phyloP scores from a whole-genome alignment of 2,797 vertebrate species.

The Sarcophilus harrisii region DNA sequence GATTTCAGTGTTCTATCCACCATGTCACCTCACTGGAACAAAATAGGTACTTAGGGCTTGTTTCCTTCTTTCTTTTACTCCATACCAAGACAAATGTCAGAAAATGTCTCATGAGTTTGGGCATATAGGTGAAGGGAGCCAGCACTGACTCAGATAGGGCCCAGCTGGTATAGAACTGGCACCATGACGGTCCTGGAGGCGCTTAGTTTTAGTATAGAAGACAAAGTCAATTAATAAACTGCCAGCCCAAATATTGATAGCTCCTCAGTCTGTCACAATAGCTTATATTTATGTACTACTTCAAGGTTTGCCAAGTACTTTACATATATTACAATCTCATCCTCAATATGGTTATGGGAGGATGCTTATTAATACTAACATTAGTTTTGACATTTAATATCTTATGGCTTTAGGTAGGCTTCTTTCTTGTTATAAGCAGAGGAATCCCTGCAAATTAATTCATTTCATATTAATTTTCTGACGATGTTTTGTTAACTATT shows the following conservation, averaged over 20 bases:
- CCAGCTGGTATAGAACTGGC: not conserved
- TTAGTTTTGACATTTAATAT: not conserved
- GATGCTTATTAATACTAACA: not conserved
- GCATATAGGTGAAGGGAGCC: not conserved
- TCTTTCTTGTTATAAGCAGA: not conserved
- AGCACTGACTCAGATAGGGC: not conserved
- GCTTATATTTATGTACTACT: not conserved
- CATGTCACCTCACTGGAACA: not conserved
- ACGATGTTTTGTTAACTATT: not conserved
- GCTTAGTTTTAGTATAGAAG: not conserved
- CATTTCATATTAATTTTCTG: not conserved
- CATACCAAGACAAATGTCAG: not conserved
- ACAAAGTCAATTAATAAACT: not conserved
- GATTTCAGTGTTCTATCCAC: not conserved
- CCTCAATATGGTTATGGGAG: not conserved
- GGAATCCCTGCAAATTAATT: not conserved
- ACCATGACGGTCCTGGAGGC: not conserved
- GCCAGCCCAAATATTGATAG: not conserved
- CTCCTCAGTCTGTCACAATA: not conserved
- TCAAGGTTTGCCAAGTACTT: not conserved
- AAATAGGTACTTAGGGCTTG: not conserved
- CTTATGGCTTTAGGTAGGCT: not conserved
- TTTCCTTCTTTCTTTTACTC: not conserved
- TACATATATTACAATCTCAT: not conserved
- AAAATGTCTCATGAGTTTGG: not conserved